Base-by-base conservation (phyloP, 2,113 vertebrate species). In the Sorex araneus region DNA sequence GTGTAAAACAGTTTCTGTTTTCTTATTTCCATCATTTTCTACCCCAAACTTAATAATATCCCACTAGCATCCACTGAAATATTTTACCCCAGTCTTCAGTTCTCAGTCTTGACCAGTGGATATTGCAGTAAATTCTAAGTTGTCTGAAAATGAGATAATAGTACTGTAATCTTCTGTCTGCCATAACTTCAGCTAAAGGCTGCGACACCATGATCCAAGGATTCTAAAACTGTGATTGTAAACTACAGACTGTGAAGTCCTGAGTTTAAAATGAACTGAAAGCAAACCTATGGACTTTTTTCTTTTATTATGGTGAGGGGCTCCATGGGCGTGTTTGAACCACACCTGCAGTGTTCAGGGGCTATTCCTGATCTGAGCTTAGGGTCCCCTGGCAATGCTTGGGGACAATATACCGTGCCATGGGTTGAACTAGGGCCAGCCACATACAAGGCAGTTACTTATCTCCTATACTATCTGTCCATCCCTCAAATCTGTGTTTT, bases 1-100 rank as follows among this genome's bases (percentile, higher is more conserved):
- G 12, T n/a, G 67, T 45, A 73, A 70, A 80, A 40, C 15, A 87
- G 34, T 45, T 75, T 66, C 57, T 93, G 18, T 57, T 88, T 75
- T 60, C 78, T 88, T 76, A 6, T 57, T 66, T 75, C 66, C 45
- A 23, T 87, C 77, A 87, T 45, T 82, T 8, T 69, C 60, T 45
- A 2, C 23, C 75, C 28, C 30, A 60, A 69, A 23, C 8, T 82
- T 40, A 82, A 57, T 60, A 87, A 87, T 60, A 34, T 60, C 16
- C 78, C 45, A 60, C 21, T 60, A 60, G 45, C 23, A 76, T 60
- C 34, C 87, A 23, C 30, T 82, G 87, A 75, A 45, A 23, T 82
- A 47, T 57, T 82, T 57, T 67, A 6, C 74, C 78, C 25, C 78
- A 64, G 23, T 5, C 63, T 64, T 64, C 63, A 64, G 6, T 9